Evolutionary conservation across 53 echinoderm and acorn worm species (phyloP).

Genomic region (Luidia sarsii): DNA sequence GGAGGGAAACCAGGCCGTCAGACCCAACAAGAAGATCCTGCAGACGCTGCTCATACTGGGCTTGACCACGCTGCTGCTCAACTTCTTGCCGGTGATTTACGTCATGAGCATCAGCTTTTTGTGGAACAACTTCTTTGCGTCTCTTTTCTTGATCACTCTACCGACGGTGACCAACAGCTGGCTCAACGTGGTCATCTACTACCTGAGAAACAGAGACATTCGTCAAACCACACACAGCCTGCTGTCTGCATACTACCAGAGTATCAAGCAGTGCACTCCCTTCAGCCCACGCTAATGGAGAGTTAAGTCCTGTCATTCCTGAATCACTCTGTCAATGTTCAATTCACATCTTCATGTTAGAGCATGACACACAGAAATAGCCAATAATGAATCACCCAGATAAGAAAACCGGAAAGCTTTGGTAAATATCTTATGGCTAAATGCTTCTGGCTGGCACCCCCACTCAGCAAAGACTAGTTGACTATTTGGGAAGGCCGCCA

Average conservation of each 20-base stretch:
- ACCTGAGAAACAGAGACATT: background rate
- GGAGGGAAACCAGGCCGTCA: background rate
- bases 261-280: background rate
- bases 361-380: no score
- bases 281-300: background rate
- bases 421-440: no score
- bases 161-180: background rate
- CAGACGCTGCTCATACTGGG: slow-evolving; percentile 23
- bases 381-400: no score
- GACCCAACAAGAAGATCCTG: slow-evolving; percentile 6
- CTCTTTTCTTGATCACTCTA: background rate
- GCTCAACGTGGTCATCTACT: slow-evolving; percentile 34
- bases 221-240: background rate
- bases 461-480: no score
- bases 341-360: no score
- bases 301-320: no score
- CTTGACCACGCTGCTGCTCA: background rate
- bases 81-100: background rate
- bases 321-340: no score
- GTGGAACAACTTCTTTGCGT: background rate
- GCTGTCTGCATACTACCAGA: no score
- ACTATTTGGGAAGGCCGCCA: no score
- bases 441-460: no score
- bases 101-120: background rate
- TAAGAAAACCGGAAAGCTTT: no score